Conservation (phyloP, 2,888 invertebrate genomes). For the Drosophila histrio region DNA sequence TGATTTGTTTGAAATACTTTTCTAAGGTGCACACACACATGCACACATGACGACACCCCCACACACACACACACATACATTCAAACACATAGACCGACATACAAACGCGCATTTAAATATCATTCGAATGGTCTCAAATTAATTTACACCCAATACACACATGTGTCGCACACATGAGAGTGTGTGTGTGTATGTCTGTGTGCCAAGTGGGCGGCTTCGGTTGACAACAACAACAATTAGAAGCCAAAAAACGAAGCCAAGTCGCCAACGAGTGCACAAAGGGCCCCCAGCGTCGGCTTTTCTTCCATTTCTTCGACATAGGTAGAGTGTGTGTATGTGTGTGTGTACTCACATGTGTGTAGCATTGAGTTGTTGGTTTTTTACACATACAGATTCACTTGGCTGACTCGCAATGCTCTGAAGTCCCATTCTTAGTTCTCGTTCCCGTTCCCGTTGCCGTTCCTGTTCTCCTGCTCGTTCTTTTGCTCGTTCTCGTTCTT, state of each 20-base stretch:
- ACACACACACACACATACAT: conserved; percentile 3
- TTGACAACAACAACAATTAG: conserved; percentile 71
- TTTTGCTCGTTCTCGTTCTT: neutral
- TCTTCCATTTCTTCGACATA: conserved; percentile 25
- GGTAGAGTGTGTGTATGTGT: conserved; percentile 5
- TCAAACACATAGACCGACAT: neutral
- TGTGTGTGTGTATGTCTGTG: neutral
- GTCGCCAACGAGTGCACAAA: conserved; percentile 62
- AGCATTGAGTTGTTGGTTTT: conserved; percentile 29
- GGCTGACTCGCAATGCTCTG: conserved; percentile 51
- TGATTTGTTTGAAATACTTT: conserved; percentile 80
- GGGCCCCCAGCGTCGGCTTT: conserved; percentile 53
- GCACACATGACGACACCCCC: neutral
- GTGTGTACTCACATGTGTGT: conserved; percentile 33
- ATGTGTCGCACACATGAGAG: conserved; percentile 12
- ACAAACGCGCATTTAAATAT: conserved; percentile 59
- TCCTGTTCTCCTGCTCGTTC: neutral
- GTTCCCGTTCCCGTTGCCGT: neutral
- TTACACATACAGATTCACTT: conserved; percentile 42
- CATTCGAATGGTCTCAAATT: conserved; percentile 70
- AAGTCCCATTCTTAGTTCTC: conserved; percentile 8
- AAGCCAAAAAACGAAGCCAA: conserved; percentile 68
- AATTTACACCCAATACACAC: conserved; percentile 72
- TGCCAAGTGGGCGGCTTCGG: conserved; percentile 42
- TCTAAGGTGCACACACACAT: conserved; percentile 30